Evolutionary conservation across 2,888 invertebrate genomes (phyloP).

Genomic region (Drosophila eohydei): DNA sequence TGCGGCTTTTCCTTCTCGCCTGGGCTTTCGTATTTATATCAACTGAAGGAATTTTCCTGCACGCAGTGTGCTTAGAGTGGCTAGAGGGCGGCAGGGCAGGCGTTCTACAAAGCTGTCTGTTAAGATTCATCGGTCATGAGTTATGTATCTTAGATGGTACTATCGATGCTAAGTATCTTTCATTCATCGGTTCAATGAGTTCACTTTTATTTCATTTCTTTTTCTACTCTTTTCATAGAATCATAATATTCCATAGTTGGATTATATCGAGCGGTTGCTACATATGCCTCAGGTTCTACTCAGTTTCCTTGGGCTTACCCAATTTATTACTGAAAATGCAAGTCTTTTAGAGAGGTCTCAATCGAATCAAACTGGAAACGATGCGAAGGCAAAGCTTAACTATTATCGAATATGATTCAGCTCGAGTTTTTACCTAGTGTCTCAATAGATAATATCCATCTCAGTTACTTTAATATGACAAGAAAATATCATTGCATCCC

Average conservation of each 20-base stretch:
- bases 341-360: not conserved
- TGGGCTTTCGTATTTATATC: constrained; percentile 21
- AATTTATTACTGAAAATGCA: no score
- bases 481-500: not conserved
- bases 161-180: not conserved
- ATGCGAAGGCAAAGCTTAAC: not conserved
- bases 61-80: not conserved
- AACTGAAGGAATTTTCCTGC: constrained; percentile 9
- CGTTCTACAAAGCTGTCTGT: not conserved
- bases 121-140: not conserved
- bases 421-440: no score
- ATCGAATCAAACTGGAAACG: not conserved
- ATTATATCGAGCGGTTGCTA: not conserved
- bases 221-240: not conserved
- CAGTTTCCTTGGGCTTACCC: not conserved
- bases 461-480: not conserved
- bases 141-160: not conserved
- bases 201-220: not conserved
- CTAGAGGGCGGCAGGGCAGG: not conserved
- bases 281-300: not conserved
- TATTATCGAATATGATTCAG: no score
- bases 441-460: not conserved
- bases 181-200: not conserved
- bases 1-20: constrained; percentile 62
- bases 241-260: not conserved